phyloP scores from a whole-genome alignment of 2,888 invertebrate genomes.

The Crossocerus cetratus region DNA sequence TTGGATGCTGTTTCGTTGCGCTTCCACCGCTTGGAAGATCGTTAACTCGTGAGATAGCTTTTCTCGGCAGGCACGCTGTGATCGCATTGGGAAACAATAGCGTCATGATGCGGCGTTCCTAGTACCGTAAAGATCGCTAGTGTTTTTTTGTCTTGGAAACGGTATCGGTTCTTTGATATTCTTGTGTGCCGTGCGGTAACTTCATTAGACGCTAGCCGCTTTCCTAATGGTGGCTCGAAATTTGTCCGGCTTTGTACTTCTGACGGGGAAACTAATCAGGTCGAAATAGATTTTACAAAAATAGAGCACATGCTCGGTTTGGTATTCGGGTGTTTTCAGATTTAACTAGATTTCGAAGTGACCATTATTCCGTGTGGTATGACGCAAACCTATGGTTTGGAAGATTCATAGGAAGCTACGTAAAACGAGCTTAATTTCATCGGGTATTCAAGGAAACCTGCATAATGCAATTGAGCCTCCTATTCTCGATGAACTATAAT shows the following conservation, averaged over 20 bases:
- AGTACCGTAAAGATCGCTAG: slow-evolving; percentile 4
- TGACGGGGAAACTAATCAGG: no score
- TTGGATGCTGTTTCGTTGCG: slow-evolving; percentile 1
- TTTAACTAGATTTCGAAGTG: no score
- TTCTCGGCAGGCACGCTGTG: not conserved
- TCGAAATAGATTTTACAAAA: no score
- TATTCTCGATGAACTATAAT: slow-evolving; percentile 32
- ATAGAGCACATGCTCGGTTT: no score
- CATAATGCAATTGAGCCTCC: slow-evolving; percentile 44
- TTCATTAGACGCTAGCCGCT: not conserved
- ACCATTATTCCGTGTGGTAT: no score
- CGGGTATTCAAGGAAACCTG: slow-evolving; percentile 32
- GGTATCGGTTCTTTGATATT: not conserved
- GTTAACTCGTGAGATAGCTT: slow-evolving; percentile 1
- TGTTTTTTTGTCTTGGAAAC: not conserved
- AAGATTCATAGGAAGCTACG: slow-evolving; percentile 37
- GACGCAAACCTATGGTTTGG: slow-evolving; percentile 23
- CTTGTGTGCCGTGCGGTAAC: no score
- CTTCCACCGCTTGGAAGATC: not conserved
- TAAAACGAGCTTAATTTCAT: slow-evolving; percentile 47
- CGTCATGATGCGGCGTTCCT: slow-evolving; percentile 21
- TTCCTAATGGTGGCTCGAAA: not conserved
- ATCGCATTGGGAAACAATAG: slow-evolving; percentile 32
- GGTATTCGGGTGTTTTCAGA: no score
- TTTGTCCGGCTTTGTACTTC: no score